Conservation (phyloP, 2,888 invertebrate genomes). For the Tryphoninae sp. region DNA sequence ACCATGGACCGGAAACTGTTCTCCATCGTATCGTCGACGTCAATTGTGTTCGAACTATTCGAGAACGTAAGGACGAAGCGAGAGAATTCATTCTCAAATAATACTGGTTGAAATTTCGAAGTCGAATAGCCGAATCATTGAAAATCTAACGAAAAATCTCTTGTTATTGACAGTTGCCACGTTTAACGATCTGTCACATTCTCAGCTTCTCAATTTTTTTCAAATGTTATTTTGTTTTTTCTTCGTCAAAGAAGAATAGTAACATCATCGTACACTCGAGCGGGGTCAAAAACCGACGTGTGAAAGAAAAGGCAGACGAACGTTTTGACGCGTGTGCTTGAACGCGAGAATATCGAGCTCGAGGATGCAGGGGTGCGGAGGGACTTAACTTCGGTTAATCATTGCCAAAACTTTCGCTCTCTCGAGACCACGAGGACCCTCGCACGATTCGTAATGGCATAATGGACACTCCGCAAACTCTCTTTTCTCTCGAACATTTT, state of each 20-base stretch:
- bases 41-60: slow-evolving; percentile 57
- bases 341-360: slow-evolving; percentile 64
- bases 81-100: slow-evolving; percentile 60
- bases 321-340: slow-evolving; percentile 50
- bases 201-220: slow-evolving; percentile 66
- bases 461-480: slow-evolving; percentile 73
- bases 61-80: slow-evolving; percentile 31
- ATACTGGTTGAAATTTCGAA: slow-evolving; percentile 65
- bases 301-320: slow-evolving; percentile 10
- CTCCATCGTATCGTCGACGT: slow-evolving; percentile 40
- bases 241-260: neutral
- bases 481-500: slow-evolving; percentile 54
- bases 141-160: slow-evolving; percentile 16
- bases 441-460: slow-evolving; percentile 71
- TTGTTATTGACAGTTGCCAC: slow-evolving; percentile 18
- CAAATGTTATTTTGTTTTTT: slow-evolving; percentile 48
- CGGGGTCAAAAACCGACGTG: slow-evolving; percentile 1
- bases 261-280: neutral
- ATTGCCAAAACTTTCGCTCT: slow-evolving; percentile 77
- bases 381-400: slow-evolving; percentile 74
- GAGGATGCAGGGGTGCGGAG: slow-evolving; percentile 16
- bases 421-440: slow-evolving; percentile 72
- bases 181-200: slow-evolving; percentile 47
- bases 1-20: slow-evolving; percentile 32
- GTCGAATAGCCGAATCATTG: slow-evolving; percentile 2